These are phyloP conservation scores for Cataglyphis hispanica DNA, from an alignment of 1,140 invertebrate genomes.

Conservation along the genomic window DNA sequence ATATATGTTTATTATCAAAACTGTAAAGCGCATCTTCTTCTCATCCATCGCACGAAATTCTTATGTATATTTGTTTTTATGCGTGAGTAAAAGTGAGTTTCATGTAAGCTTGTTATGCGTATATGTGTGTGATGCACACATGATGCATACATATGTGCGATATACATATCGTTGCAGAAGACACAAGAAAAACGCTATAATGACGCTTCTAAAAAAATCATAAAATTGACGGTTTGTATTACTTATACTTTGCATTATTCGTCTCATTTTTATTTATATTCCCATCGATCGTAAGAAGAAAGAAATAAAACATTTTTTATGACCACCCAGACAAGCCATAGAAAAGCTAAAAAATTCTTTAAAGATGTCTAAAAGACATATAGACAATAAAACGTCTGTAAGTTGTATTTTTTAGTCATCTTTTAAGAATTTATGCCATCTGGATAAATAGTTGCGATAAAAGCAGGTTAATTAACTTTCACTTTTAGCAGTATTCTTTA, in stretches of 20 bases:
- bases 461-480: slow-evolving; percentile 9
- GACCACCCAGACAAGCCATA: no score
- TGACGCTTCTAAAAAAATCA: slow-evolving; percentile 1
- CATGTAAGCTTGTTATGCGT: slow-evolving; percentile 66
- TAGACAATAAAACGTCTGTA: no score
- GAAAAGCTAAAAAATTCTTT: no score
- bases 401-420: no score
- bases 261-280: background rate
- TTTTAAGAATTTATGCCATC: no score
- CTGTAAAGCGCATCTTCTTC: background rate
- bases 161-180: background rate
- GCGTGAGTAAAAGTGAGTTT: slow-evolving; percentile 78
- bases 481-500: slow-evolving; percentile 8
- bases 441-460: background rate
- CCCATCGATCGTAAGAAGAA: background rate
- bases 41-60: slow-evolving; percentile 3
- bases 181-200: slow-evolving; percentile 12
- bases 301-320: background rate
- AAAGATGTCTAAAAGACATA: no score
- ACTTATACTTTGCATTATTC: background rate
- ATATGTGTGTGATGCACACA: slow-evolving; percentile 40
- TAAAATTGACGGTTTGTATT: background rate
- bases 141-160: no score
- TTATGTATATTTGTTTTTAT: slow-evolving; percentile 55
- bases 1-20: background rate